Evolutionary conservation across 1,140 invertebrate species (phyloP).

Genomic region (Drosophila ogumai): DNA sequence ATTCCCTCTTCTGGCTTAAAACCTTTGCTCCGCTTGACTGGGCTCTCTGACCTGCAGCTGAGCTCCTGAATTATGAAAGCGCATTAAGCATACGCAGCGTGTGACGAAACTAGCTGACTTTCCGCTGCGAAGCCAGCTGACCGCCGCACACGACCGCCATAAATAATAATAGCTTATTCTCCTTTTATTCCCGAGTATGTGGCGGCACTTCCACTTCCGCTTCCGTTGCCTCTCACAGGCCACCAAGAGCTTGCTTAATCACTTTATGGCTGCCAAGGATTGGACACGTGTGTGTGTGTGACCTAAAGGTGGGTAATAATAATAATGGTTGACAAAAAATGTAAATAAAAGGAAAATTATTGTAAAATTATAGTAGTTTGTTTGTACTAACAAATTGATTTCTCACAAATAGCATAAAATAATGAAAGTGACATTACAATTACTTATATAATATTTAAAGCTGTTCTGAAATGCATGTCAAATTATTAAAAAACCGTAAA

Average conservation of each 20-base stretch:
- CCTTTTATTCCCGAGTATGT: conserved; percentile 15
- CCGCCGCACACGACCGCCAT: conserved; percentile 24
- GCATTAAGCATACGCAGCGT: conserved; percentile 50
- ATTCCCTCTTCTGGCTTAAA: conserved; percentile 15
- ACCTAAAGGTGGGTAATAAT: background rate
- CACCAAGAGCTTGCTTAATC: conserved; percentile 17
- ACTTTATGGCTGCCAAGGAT: conserved; percentile 5
- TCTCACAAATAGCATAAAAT: background rate
- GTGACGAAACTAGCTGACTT: conserved; percentile 35
- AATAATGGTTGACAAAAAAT: background rate
- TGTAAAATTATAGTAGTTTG: no score
- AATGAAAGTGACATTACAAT: background rate
- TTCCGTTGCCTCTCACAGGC: conserved; percentile 5
- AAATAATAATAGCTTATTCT: conserved; percentile 68
- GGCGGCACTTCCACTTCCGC: conserved; percentile 24
- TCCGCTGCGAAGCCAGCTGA: conserved; percentile 7
- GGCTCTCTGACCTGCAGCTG: conserved; percentile 13
- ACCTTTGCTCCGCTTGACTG: conserved; percentile 29
- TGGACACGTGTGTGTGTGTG: background rate
- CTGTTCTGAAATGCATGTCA: background rate
- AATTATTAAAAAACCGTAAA: background rate
- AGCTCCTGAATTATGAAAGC: conserved; percentile 29
- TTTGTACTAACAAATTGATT: background rate
- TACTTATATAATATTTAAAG: background rate
- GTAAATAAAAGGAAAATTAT: no score